These are phyloP conservation scores for Cryptus armator DNA, from an alignment of 2,888 invertebrate genomes.

Conservation along the genomic window DNA sequence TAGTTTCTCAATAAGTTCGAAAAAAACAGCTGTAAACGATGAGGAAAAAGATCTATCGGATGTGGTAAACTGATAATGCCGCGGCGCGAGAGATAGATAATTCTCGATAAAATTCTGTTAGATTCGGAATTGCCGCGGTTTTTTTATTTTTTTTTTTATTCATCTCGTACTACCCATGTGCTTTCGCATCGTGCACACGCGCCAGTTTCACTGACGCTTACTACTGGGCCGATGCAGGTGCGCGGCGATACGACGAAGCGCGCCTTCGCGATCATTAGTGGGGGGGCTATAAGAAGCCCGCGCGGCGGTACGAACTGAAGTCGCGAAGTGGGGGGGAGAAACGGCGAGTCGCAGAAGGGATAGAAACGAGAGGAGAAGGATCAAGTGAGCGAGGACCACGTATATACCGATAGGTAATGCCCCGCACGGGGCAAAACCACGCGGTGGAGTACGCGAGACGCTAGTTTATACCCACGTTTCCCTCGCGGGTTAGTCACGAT, in stretches of 20 bases:
- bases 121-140: neutral
- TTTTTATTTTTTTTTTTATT: neutral
- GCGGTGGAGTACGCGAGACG: constrained; percentile 63
- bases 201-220: neutral
- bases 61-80: neutral
- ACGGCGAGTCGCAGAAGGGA: constrained; percentile 36
- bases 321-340: constrained; percentile 33
- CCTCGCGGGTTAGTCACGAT: constrained; percentile 54
- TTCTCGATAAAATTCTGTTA: neutral
- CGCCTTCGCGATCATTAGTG: constrained; percentile 29
- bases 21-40: constrained; percentile 1
- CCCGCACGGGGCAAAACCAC: constrained; percentile 70
- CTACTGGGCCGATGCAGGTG: constrained; percentile 16
- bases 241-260: constrained; percentile 39
- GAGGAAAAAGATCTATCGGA: constrained; percentile 1
- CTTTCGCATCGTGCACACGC: neutral
- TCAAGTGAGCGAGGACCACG: constrained; percentile 62
- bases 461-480: constrained; percentile 6
- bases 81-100: neutral
- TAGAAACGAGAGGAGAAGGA: constrained; percentile 59
- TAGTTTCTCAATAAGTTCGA: neutral
- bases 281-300: constrained; percentile 18
- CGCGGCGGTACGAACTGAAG: constrained; percentile 57
- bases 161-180: constrained; percentile 6
- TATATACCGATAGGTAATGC: constrained; percentile 73